phyloP scores from a whole-genome alignment of 2,113 vertebrate species.

The Nycticryphes semicollaris region DNA sequence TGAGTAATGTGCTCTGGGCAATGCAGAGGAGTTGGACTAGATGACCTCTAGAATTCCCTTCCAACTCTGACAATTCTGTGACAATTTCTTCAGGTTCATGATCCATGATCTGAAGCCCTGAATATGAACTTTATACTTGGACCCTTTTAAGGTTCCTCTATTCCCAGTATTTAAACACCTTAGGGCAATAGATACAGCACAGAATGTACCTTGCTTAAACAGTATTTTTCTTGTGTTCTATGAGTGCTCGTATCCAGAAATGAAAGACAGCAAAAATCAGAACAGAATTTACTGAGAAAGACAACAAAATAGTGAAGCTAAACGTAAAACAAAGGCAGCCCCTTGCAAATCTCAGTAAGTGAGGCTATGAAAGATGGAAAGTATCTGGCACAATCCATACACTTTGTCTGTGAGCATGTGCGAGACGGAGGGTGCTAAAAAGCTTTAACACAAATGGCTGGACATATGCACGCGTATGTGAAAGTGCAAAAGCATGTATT shows the following conservation, averaged over 20 bases:
- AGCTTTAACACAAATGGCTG: background rate
- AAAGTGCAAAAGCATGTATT: background rate
- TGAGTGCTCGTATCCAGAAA: background rate
- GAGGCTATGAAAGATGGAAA: background rate
- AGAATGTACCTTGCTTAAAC: background rate
- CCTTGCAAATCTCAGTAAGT: background rate
- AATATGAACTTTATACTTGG: background rate
- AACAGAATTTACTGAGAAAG: background rate
- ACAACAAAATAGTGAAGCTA: background rate
- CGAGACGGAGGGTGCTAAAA: background rate
- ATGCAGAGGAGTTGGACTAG: no score
- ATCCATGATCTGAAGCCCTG: background rate
- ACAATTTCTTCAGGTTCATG: background rate
- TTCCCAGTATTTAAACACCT: background rate
- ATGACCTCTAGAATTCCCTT: no score
- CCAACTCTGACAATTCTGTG: no score
- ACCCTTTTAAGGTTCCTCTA: background rate
- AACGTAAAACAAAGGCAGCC: background rate
- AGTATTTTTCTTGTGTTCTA: background rate
- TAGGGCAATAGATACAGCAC: background rate
- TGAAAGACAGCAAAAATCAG: background rate
- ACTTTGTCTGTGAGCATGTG: background rate
- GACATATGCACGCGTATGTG: background rate
- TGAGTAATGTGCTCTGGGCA: no score
- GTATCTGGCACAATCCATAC: background rate